Conservation (phyloP, 2,797 vertebrate genomes). For the Lepilemur septentrionalis region DNA sequence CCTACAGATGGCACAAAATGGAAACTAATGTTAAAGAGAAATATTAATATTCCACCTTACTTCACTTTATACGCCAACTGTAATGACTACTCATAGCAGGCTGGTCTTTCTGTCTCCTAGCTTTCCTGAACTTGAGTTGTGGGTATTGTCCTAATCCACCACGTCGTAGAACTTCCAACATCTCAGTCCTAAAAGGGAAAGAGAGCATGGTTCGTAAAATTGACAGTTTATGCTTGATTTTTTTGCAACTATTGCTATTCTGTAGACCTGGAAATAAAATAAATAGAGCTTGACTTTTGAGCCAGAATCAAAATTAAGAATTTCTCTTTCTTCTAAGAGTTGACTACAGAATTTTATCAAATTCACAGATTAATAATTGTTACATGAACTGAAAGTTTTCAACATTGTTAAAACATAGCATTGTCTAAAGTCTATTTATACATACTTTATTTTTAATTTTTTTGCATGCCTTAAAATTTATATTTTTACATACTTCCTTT, state of each 20-base stretch:
- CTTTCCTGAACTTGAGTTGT: background rate
- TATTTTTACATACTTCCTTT: constrained; percentile 47
- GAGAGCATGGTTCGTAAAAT: constrained; percentile 48
- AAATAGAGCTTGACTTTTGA: constrained; percentile 62
- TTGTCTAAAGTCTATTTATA: constrained; percentile 8
- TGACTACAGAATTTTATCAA: constrained; percentile 48
- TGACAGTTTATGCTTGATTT: constrained; percentile 33
- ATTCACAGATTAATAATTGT: constrained; percentile 70
- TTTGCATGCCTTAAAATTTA: constrained; percentile 50
- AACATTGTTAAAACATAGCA: constrained; percentile 47
- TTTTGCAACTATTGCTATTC: constrained; percentile 42
- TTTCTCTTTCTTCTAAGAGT: constrained; percentile 72
- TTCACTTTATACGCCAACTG: background rate
- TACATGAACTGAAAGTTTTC: constrained; percentile 43
- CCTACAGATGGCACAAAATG: constrained; percentile 14
- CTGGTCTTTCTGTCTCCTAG: background rate
- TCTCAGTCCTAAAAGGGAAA: constrained; percentile 46
- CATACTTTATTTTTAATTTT: background rate
- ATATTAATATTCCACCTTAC: background rate
- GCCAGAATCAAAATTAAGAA: constrained; percentile 72
- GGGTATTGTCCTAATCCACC: background rate
- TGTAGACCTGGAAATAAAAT: constrained; percentile 25
- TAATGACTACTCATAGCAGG: background rate
- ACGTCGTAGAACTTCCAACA: background rate
- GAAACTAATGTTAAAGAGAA: background rate